Base-by-base conservation (phyloP, 2,113 vertebrate genomes). In the Labeo catla region DNA sequence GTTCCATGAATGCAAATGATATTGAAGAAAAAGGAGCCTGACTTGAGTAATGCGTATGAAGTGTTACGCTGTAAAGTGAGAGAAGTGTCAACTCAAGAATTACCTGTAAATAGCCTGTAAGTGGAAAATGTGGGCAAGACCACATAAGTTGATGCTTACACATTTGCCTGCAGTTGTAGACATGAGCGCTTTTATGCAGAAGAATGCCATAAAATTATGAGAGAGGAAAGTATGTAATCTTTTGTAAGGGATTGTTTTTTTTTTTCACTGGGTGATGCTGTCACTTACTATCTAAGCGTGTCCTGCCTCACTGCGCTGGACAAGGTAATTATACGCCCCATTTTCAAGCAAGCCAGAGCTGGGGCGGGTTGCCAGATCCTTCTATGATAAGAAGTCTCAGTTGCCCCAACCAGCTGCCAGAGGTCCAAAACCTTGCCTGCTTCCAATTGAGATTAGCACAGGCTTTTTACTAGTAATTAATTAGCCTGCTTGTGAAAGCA, bases 231-330 rank as follows among this genome's bases (percentile, higher is more conserved):
- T 54, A 16, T 77, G n/a, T 52, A 12, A 78, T 57, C 10, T 76
- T 57, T 57, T 54, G 16, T 74, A 61, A 23, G 54, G 79, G 13
- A 34, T 65, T 23, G 7, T 6, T 49, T 68, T 19, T 52, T 19
- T 8, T 19, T 2, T 4, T 59, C 57, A n/a, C 95, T 47, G 90
- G 94, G 57, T 95, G 94, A 91, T 95, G 94, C 91, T 96, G 96
- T 90, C 94, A 94, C 91, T 93, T 97, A 87, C 94, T 97, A 92
- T 96, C 96, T 87, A 94, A 96, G 93, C 65, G 91, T 95, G 66
- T 73, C 81, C 36, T 59, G 90, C 94, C 92, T 95, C 95, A 97
- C 94, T 93, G 90, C 81, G 88, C 92, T 83, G 83, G 87, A 88
- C 88, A 94, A 95, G 95, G 95, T 96, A 87, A 92, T 92, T 91